Evolutionary conservation across 2,113 vertebrate species (phyloP), one percentile per base, ranked within the genome.

Genomic region (Solenodon paradoxus): DNA sequence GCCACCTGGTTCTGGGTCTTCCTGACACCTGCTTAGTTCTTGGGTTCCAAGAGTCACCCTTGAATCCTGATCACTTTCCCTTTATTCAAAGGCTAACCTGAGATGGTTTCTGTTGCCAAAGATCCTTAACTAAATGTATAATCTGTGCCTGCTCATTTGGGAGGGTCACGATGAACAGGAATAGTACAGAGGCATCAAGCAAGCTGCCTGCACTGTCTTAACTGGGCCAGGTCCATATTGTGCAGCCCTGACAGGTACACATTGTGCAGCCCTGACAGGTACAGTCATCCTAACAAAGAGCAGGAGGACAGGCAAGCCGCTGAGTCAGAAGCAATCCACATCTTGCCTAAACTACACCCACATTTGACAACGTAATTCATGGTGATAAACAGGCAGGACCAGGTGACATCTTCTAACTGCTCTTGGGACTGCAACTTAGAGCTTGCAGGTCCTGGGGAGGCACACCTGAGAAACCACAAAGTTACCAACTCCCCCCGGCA

Each of bases 201-300:
- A 64, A 92, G 81, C 35, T 22, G 15, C 88, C 13, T 7, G 42
- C 4, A 7, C 61, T 12, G 30, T 17, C 72, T 69, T 90, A 94
- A 96, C 91, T 95, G 47, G 97, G 95, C 93, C 91, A 89, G 0
- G 45, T 86, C 38, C 42, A 32, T 11, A 66, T 82, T 86, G 91
- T 82, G 89, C 82, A 95, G 81, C 32, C 55, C 24, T 38, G 28
- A 75, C 90, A 97, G 88, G 96, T 86, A 42, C 42, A 32, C 9
- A 66, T 82, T 86, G 91, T 82, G 89, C 82, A 95, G 81, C 32
- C 55, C 24, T 38, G 28, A 75, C 90, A 97, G 88, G 96, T 95
- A 90, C 24, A 94, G 80, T 88, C 95, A 72, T 74, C 72, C 63
- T 92, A 63, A 45, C 74, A 19, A 19, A 57, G 74, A 88, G 47